Evolutionary conservation across 2,113 vertebrate species (phyloP).

Genomic region (Chloropsis hardwickii): DNA sequence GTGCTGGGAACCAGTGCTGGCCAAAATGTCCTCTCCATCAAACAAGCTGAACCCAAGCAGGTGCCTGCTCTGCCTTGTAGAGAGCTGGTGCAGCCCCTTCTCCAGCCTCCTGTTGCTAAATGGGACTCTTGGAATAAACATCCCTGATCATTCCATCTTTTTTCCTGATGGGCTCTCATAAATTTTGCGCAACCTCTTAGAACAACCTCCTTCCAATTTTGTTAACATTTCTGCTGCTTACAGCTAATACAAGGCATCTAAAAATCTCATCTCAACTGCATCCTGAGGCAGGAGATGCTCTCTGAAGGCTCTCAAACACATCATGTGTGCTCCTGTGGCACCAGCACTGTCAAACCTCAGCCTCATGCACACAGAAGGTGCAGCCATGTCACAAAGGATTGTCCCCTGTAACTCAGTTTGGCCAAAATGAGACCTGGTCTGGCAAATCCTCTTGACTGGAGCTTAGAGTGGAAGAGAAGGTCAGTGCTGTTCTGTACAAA

Average conservation of each 20-base stretch:
- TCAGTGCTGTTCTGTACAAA: background rate
- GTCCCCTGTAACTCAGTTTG: background rate
- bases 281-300: background rate
- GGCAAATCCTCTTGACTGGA: background rate
- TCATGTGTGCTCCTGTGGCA: background rate
- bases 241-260: background rate
- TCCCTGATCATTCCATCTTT: background rate
- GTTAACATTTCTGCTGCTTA: background rate
- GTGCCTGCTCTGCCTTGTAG: background rate
- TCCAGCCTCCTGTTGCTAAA: background rate
- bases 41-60: background rate
- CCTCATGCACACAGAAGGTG: background rate
- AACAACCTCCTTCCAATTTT: background rate
- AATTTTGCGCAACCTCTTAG: background rate
- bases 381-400: background rate
- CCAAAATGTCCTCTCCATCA: background rate
- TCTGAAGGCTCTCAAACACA: background rate
- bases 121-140: background rate
- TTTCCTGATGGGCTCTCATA: background rate
- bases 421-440: background rate
- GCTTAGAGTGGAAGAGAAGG: constrained; percentile 5
- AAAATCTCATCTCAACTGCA: background rate
- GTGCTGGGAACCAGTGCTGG: background rate
- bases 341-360: background rate
- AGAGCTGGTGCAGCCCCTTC: background rate